Conservation (phyloP, 1,140 invertebrate genomes). For the Atta cephalotes region DNA sequence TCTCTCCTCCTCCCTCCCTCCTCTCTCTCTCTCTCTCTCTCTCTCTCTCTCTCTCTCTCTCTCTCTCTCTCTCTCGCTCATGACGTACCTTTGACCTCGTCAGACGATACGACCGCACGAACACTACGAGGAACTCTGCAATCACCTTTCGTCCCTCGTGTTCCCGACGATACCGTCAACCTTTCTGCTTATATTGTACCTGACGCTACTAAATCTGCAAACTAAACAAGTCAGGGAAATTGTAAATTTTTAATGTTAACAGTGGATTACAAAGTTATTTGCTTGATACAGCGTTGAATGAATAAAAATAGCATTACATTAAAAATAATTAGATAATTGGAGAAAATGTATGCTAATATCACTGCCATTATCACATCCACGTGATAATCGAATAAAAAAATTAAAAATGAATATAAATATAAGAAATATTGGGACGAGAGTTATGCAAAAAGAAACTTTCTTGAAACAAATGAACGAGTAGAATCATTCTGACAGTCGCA, state of each 20-base stretch:
- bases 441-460: conserved; percentile 24
- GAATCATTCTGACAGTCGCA: conserved; percentile 27
- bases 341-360: not conserved
- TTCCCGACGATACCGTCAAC: conserved; percentile 50
- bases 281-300: not conserved
- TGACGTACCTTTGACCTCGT: conserved; percentile 71
- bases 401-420: not conserved
- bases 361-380: not conserved
- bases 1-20: conserved; percentile 14
- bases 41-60: conserved; percentile 17
- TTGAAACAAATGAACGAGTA: conserved; percentile 36
- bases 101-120: conserved; percentile 74
- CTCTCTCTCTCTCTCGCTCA: conserved; percentile 57
- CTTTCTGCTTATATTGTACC: conserved; percentile 37
- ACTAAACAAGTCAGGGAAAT: conserved; percentile 19
- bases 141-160: conserved; percentile 67
- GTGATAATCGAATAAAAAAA: not conserved
- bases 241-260: conserved; percentile 11
- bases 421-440: not conserved
- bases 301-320: not conserved
- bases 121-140: conserved; percentile 71
- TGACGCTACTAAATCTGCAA: conserved; percentile 31
- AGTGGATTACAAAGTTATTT: not conserved
- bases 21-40: conserved; percentile 58
- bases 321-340: not conserved